Evolutionary conservation across 30 jellyfish, hydroid and myxozoan genomes (phyloP), one percentile per base, ranked within the genome.

Genomic region (Morbakka virulenta): DNA sequence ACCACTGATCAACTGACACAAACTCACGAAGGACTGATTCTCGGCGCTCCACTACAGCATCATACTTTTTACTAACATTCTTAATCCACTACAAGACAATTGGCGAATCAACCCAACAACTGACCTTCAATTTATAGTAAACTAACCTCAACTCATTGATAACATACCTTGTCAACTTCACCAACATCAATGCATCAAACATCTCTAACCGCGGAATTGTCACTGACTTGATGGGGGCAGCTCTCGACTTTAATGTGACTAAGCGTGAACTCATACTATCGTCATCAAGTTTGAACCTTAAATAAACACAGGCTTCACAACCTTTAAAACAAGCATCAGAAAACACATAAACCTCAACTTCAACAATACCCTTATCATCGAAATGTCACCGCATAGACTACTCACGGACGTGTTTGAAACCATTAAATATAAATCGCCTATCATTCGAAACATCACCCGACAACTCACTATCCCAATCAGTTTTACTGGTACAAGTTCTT

Each of bases 171-270:
- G 14, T 64, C 23, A 25, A 21, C 23, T 25, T 34, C 2, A 28
- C 4, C 31, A 64, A 20, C 14, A 64, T 25, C 76, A 25, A 64
- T 12, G 12, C 34, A 2, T 49, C 76, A 6, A 26, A 21, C 31
- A 64, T 25, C 41, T 64, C 76, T 25, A 64, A n/a, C 27, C 76
- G 67, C 11, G 76, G 76, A 22, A 21, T 20, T 22, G 76, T 64
- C 20, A 28, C 0, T 64, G 20, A 22, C 67, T 4, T 0, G 2
- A 64, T 20, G 23, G 2, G 67, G 6, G 67, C 67, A 6, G 26
- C 26, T 52, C 67, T 52, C 23, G 67, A 52, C 26, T 52, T 52
- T 52, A 2, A 29, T 1, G 67, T 52, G 26, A 52, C n/a, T n/a
- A n/a, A n/a, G n/a, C n/a, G n/a, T n/a, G n/a, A n/a, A n/a, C n/a